These are phyloP conservation scores for Sciurus niger DNA, from an alignment of 2,113 vertebrate genomes.

Conservation along the genomic window DNA sequence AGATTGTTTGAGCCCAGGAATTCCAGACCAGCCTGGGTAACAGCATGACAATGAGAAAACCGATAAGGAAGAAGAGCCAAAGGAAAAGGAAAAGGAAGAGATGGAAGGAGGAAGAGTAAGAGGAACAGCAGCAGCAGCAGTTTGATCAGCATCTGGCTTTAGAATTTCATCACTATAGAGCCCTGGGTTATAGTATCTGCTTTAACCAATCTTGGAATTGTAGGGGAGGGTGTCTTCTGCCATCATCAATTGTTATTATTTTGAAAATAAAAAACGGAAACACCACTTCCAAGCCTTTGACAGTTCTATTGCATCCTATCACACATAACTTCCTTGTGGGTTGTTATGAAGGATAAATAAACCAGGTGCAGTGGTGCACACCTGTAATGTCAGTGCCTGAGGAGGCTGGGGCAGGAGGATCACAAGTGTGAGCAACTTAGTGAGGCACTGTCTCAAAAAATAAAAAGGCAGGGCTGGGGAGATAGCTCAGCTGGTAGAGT, in stretches of 20 bases:
- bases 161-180: not conserved
- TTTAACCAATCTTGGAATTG: conserved; percentile 23
- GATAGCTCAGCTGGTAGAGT: too few relatives aligned
- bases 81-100: too few relatives aligned
- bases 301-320: not conserved
- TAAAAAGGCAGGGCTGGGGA: too few relatives aligned
- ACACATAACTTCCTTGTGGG: not conserved
- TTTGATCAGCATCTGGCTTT: not conserved
- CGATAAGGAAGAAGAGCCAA: not conserved
- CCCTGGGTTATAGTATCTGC: not conserved
- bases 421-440: too few relatives aligned
- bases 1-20: not conserved
- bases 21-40: not conserved
- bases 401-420: too few relatives aligned
- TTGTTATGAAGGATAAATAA: not conserved
- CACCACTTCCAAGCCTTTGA: not conserved
- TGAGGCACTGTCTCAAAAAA: too few relatives aligned
- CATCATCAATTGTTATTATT: not conserved
- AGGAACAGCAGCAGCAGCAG: not conserved
- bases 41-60: not conserved
- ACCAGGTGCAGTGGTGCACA: too few relatives aligned
- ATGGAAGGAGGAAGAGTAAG: not conserved
- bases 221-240: not conserved
- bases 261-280: conserved; percentile 25
- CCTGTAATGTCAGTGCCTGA: too few relatives aligned